Evolutionary conservation across 1,140 invertebrate genomes (phyloP).

Genomic region (Pogonomyrmex californicus): DNA sequence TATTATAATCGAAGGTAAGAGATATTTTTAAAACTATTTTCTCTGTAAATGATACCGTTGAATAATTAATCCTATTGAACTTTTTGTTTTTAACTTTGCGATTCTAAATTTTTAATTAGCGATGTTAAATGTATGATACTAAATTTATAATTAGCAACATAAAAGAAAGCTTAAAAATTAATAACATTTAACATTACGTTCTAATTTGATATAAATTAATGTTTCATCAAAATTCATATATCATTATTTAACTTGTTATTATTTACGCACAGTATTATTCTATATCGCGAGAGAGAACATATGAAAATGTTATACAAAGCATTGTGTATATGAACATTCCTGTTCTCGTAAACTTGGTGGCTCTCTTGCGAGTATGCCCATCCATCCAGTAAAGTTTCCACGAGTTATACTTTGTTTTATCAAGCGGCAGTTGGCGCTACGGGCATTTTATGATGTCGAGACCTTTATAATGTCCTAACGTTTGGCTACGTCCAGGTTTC

Average conservation of each 20-base stretch:
- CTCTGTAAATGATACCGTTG: background rate
- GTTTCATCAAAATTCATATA: background rate
- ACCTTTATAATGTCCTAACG: slow-evolving; percentile 59
- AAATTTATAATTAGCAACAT: background rate
- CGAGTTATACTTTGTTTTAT: slow-evolving; percentile 62
- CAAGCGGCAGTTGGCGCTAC: slow-evolving; percentile 54
- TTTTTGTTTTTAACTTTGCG: background rate
- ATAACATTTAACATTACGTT: background rate
- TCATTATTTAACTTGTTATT: background rate
- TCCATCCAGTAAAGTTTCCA: slow-evolving; percentile 54
- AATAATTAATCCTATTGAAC: background rate
- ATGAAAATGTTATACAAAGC: slow-evolving; percentile 47
- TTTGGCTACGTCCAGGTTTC: slow-evolving; percentile 55
- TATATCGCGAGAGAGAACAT: background rate
- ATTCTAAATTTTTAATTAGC: background rate
- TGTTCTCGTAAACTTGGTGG: slow-evolving; percentile 37
- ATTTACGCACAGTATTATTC: background rate
- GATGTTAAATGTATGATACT: background rate
- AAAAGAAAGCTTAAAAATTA: background rate
- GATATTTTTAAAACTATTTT: background rate
- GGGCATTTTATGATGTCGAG: slow-evolving; percentile 57
- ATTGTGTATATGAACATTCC: slow-evolving; percentile 5
- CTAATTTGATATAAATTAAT: background rate
- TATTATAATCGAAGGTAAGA: background rate
- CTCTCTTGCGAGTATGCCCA: slow-evolving; percentile 33